Percentiles rank a stretch among this genome's conserved stretches.
Evolutionary conservation across 2,113 vertebrate species (phyloP).

Genomic region (Dipodomys merriami): DNA sequence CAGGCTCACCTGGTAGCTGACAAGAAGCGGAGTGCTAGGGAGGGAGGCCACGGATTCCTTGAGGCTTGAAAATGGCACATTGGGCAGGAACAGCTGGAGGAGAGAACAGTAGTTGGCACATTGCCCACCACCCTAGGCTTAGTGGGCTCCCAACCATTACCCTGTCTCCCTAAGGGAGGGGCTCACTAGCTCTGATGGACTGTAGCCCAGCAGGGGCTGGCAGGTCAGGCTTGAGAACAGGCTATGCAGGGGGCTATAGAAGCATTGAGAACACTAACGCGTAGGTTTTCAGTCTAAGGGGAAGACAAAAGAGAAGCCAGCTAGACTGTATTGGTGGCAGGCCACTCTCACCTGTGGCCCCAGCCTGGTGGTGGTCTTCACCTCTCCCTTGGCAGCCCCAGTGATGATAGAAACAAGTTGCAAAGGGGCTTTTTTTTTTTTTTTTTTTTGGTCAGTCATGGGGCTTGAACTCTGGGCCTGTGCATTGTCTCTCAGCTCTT

Average conservation of each 20-base stretch:
- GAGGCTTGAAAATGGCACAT: constrained; percentile 86
- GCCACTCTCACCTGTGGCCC: not conserved
- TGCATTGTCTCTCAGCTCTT: too few species aligned
- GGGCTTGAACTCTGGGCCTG: too few species aligned
- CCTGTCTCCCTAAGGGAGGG: too few species aligned
- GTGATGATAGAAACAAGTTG: too few species aligned
- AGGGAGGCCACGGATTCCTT: constrained; percentile 88
- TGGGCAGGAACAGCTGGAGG: constrained; percentile 90
- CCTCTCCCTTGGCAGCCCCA: too few species aligned
- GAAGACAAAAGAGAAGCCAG: not conserved
- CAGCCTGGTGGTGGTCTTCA: not conserved
- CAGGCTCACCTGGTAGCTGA: constrained; percentile 92
- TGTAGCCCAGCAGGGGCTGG: rapidly evolving
- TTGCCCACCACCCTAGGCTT: too few species aligned
- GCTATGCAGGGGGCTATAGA: not conserved
- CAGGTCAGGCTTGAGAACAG: not conserved
- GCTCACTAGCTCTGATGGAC: not conserved
- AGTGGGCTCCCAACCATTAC: too few species aligned
- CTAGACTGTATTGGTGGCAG: not conserved
- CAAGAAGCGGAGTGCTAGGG: constrained; percentile 90
- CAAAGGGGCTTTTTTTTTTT: too few species aligned
- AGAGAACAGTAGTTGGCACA: constrained; percentile 69
- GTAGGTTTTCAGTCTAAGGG: not conserved
- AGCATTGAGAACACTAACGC: rapidly evolving
- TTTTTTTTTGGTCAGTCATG: too few species aligned